Evolutionary conservation across 2,113 vertebrate genomes (phyloP).

Genomic region (Romanogobio albipinnatus): DNA sequence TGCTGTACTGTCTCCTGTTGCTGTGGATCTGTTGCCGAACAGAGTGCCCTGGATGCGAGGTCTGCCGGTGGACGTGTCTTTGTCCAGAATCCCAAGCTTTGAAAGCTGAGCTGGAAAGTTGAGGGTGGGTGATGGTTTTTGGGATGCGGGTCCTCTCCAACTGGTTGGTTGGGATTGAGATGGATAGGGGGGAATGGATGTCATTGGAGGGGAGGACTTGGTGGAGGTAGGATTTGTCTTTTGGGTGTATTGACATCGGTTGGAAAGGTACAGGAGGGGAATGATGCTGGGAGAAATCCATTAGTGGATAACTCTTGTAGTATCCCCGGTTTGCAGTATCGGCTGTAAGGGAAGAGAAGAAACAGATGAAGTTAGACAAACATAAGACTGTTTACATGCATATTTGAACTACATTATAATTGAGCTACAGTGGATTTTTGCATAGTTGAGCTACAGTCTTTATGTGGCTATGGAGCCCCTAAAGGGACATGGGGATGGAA

Average conservation of each 20-base stretch:
- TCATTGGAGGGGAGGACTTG: slow-evolving; percentile 65
- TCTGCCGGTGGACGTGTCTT: slow-evolving; percentile 71
- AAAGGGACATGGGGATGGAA: no score
- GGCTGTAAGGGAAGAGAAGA: slow-evolving; percentile 58
- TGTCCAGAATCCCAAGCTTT: slow-evolving; percentile 75
- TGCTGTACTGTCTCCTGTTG: slow-evolving; percentile 77
- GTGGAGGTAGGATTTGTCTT: slow-evolving; percentile 78
- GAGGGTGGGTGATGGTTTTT: slow-evolving; percentile 75
- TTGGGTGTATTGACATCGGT: slow-evolving; percentile 61
- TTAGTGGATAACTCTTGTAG: slow-evolving; percentile 82
- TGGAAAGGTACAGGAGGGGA: slow-evolving; percentile 72
- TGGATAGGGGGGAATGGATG: slow-evolving; percentile 76
- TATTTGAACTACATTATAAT: neutral
- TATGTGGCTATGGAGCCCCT: no score
- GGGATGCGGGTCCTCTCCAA: slow-evolving; percentile 74
- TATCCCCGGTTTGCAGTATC: slow-evolving; percentile 80
- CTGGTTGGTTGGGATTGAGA: slow-evolving; percentile 74
- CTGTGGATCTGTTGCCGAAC: slow-evolving; percentile 71
- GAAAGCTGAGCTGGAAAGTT: slow-evolving; percentile 72
- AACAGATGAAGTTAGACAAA: neutral
- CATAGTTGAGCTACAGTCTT: neutral
- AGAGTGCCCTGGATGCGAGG: slow-evolving; percentile 68
- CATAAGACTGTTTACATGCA: neutral
- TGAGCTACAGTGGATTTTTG: neutral
- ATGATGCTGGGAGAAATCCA: slow-evolving; percentile 77